A percentile compares a stretch with the other conserved stretches of the same genome.
These are phyloP conservation scores for Drosophila cracens DNA, from an alignment of 2,888 invertebrate genomes.

Conservation along the genomic window DNA sequence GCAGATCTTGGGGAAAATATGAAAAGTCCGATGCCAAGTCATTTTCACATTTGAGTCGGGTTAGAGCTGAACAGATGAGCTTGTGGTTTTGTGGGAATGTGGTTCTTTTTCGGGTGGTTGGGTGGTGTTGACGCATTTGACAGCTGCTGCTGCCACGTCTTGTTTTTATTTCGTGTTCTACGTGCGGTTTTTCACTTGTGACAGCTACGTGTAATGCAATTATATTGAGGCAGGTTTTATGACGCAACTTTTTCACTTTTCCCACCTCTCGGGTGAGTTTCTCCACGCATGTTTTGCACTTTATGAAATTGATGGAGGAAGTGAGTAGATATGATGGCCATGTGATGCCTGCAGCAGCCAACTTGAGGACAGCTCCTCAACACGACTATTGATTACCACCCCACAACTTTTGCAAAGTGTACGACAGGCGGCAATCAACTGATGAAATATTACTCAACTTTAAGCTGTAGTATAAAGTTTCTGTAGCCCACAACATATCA, in stretches of 20 bases:
- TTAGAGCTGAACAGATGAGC: constrained; percentile 31
- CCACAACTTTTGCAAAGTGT: constrained; percentile 20
- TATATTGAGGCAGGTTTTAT: constrained; percentile 73
- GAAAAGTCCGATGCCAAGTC: constrained; percentile 71
- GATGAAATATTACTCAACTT: constrained; percentile 13
- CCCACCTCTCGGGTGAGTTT: neutral
- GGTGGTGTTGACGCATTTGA: constrained; percentile 32
- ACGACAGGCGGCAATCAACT: constrained; percentile 13
- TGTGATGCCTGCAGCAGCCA: constrained; percentile 11
- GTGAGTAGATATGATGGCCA: constrained; percentile 31
- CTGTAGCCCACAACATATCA: neutral
- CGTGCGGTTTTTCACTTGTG: constrained; percentile 52
- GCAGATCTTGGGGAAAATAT: constrained; percentile 57
- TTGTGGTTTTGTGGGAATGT: constrained; percentile 45
- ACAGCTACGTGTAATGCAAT: constrained; percentile 78
- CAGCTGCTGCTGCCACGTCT: constrained; percentile 35
- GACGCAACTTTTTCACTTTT: constrained; percentile 61
- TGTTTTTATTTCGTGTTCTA: constrained; percentile 21
- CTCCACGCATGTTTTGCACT: constrained; percentile 27
- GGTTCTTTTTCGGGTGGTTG: constrained; percentile 47
- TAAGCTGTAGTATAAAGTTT: neutral
- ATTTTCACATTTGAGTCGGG: constrained; percentile 61
- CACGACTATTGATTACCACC: constrained; percentile 43
- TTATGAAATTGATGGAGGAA: constrained; percentile 53
- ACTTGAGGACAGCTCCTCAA: constrained; percentile 31